These are phyloP conservation scores for Armadillidium nasatum DNA, from an alignment of 1,140 invertebrate species.

Conservation along the genomic window DNA sequence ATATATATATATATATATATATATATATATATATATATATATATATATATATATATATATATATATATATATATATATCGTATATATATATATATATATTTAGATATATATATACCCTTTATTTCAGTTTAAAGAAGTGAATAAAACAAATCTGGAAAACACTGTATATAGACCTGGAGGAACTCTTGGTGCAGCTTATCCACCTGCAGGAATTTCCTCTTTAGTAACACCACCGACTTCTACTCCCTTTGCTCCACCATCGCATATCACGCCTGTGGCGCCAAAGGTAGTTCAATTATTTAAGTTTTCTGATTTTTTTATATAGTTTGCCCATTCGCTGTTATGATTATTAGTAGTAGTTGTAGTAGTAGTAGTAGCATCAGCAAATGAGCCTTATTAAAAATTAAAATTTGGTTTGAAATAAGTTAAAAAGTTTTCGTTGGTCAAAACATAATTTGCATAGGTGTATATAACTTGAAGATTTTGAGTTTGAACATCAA, in stretches of 20 bases:
- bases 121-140: slow-evolving; percentile 78
- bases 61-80: slow-evolving; percentile 13
- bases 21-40: neutral
- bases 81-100: slow-evolving; percentile 2
- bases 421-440: too few relatives aligned
- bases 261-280: slow-evolving; percentile 72
- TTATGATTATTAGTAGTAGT: neutral
- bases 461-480: too few relatives aligned
- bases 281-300: slow-evolving; percentile 70
- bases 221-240: slow-evolving; percentile 68
- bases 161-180: slow-evolving; percentile 71
- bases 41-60: slow-evolving; percentile 5
- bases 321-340: neutral
- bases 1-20: too few relatives aligned
- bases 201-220: slow-evolving; percentile 69
- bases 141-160: slow-evolving; percentile 71
- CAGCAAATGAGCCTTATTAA: too few relatives aligned
- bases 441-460: too few relatives aligned
- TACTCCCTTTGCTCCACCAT: slow-evolving; percentile 73
- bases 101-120: slow-evolving; percentile 16
- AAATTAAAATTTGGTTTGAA: too few relatives aligned
- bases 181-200: slow-evolving; percentile 56
- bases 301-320: slow-evolving; percentile 4
- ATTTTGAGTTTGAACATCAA: too few relatives aligned
- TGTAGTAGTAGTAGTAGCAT: neutral